Evolutionary conservation across 1,140 invertebrate genomes (phyloP).

Genomic region (Drosophila pachea): DNA sequence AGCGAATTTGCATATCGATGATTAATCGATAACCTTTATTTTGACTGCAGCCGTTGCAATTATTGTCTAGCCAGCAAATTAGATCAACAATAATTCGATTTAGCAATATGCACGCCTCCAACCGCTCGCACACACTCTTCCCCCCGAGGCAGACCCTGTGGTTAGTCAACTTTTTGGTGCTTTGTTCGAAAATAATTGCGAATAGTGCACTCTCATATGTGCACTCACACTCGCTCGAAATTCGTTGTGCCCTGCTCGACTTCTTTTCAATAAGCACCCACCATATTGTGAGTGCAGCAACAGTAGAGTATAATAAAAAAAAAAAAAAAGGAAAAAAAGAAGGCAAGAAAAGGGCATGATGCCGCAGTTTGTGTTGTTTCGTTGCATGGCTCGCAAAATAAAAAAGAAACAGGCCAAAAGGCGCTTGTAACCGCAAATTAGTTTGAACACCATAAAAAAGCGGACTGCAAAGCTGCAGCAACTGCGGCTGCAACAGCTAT

Average conservation of each 20-base stretch:
- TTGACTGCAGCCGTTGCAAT: neutral
- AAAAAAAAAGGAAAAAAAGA: neutral
- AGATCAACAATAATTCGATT: constrained; percentile 48
- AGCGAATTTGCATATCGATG: no score
- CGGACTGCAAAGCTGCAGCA: constrained; percentile 62
- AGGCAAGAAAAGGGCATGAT: constrained; percentile 72
- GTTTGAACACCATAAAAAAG: constrained; percentile 72
- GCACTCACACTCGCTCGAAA: constrained; percentile 18
- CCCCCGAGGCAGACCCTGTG: constrained; percentile 5
- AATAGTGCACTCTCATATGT: constrained; percentile 39
- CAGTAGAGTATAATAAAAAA: neutral
- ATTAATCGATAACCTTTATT: no score
- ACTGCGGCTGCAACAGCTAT: constrained; percentile 17
- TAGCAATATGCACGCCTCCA: constrained; percentile 37
- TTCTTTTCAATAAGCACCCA: constrained; percentile 57
- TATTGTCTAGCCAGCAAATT: constrained; percentile 29
- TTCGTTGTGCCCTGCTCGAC: constrained; percentile 22
- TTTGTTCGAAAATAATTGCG: constrained; percentile 51
- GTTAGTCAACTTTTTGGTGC: constrained; percentile 60
- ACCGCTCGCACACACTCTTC: neutral
- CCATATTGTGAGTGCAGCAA: constrained; percentile 8
- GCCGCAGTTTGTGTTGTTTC: constrained; percentile 53
- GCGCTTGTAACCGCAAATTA: constrained; percentile 73
- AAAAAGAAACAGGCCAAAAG: constrained; percentile 37
- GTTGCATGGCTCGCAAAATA: constrained; percentile 26